Evolutionary conservation across 2,113 vertebrate genomes (phyloP).

Genomic region (Tragelaphus strepsiceros): DNA sequence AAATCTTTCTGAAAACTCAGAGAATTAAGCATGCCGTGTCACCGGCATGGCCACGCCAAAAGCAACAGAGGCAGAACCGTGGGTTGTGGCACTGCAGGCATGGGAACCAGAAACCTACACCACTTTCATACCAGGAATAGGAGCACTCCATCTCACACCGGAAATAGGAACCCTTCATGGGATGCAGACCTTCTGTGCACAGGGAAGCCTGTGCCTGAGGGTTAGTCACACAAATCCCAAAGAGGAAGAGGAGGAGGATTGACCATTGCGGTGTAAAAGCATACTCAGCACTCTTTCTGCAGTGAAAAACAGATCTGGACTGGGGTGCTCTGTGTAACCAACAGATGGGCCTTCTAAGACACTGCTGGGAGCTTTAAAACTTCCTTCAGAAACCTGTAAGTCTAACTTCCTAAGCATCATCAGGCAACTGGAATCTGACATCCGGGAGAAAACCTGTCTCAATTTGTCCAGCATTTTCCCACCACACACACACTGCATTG

Average conservation of each 20-base stretch:
- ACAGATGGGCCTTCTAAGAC: slow-evolving; percentile 97
- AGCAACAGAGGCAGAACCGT: slow-evolving; percentile 96
- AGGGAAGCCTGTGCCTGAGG: neutral
- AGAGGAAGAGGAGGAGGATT: neutral
- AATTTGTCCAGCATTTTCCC: slow-evolving; percentile 98
- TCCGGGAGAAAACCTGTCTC: slow-evolving; percentile 95
- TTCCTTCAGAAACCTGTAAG: slow-evolving; percentile 88
- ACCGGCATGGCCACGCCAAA: slow-evolving; percentile 94
- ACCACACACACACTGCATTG: slow-evolving; percentile 93
- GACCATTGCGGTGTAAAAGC: neutral
- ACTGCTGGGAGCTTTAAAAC: slow-evolving; percentile 92
- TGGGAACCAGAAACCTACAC: slow-evolving; percentile 97
- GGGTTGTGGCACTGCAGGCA: slow-evolving; percentile 98
- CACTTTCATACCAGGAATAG: slow-evolving; percentile 94
- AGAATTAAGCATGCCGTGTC: slow-evolving; percentile 71
- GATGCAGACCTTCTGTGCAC: slow-evolving; percentile 87
- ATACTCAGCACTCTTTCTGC: slow-evolving; percentile 68
- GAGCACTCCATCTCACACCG: slow-evolving; percentile 88
- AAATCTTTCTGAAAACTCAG: neutral
- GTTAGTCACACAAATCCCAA: neutral
- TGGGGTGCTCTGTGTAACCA: slow-evolving; percentile 94
- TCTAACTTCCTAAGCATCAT: slow-evolving; percentile 94
- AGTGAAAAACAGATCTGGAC: slow-evolving; percentile 92
- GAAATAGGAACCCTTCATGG: slow-evolving; percentile 93
- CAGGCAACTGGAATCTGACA: slow-evolving; percentile 92